Base-by-base conservation (phyloP, 2,888 invertebrate species). In the Plagiodera versicolora region DNA sequence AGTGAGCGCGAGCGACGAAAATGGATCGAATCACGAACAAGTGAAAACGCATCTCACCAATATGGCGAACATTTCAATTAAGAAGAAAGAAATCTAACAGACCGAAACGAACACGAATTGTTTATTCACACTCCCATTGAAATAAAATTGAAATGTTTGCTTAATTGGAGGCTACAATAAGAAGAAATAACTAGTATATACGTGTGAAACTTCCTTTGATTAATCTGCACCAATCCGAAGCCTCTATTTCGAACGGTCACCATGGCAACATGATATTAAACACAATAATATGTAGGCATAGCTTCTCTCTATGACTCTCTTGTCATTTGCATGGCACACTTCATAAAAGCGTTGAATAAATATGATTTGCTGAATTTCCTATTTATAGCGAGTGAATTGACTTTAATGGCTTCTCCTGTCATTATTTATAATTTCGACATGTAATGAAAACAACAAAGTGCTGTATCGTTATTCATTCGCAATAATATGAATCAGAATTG, bases 401-500 rank as follows among this genome's bases (percentile, higher is more conserved):
- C n/a, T 39, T 14, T 39, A 39, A 53, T 53, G 53, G 53, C 44
- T 44, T 53, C 39, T 24, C 6, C 53, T 53, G 53, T 53, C 53
- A 44, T n/a, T 53, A 47, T 56, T 60, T 56, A 56, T 60, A 52
- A 24, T 35, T 35, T 52, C 39, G 30, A 54, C 61, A 56, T 60
- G 59, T 60, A 65, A 62, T 56, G 70, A 73, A 72, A 70, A 71
- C 69, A 69, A 71, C 66, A 60, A 71, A 71, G 63, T 70, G 71
- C 70, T n/a, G n/a, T n/a, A 63, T 54, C 55, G 62, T 67, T 67
- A 68, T 71, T 67, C 68, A 71, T 71, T 71, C 68, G 70, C 72
- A 72, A 72, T 70, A 74, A 72, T 68, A 74, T 74, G 72, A 75
- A 75, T 75, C 75, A 73, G 74, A 71, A 72, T 72, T 67, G 75